phyloP scores from a whole-genome alignment of 2,797 vertebrate species.

The Malacoraja senta region DNA sequence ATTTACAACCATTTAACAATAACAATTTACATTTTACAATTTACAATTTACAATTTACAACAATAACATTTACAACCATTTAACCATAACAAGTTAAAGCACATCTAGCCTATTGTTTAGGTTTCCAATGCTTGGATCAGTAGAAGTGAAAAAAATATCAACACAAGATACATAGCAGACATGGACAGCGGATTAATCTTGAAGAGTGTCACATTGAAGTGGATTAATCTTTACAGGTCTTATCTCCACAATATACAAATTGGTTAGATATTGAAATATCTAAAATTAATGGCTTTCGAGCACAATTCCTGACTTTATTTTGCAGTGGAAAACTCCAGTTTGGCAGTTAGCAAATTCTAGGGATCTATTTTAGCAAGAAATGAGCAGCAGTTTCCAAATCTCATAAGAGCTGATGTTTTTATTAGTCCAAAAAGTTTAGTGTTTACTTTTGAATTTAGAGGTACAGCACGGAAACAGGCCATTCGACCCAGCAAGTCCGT shows the following conservation, averaged over 20 bases:
- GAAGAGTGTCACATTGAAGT: no score
- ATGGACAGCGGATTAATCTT: not conserved
- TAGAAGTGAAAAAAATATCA: not conserved
- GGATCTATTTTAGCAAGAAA: not conserved
- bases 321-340: not conserved
- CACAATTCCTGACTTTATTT: not conserved
- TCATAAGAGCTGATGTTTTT: not conserved
- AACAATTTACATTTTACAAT: no score
- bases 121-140: not conserved
- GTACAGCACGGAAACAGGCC: no score
- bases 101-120: not conserved
- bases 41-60: no score
- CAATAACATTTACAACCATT: not conserved
- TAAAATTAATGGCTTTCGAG: not conserved
- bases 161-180: not conserved
- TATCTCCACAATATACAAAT: not conserved
- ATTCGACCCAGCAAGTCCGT: no score
- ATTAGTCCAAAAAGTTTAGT: not conserved
- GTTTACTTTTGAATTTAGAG: not conserved
- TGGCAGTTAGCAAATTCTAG: not conserved
- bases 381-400: not conserved
- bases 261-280: not conserved
- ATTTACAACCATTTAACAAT: not conserved
- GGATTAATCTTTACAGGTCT: not conserved
- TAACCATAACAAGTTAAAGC: not conserved